Evolutionary conservation across 2,113 vertebrate genomes (phyloP).

Genomic region (Epinephelus fuscoguttatus): DNA sequence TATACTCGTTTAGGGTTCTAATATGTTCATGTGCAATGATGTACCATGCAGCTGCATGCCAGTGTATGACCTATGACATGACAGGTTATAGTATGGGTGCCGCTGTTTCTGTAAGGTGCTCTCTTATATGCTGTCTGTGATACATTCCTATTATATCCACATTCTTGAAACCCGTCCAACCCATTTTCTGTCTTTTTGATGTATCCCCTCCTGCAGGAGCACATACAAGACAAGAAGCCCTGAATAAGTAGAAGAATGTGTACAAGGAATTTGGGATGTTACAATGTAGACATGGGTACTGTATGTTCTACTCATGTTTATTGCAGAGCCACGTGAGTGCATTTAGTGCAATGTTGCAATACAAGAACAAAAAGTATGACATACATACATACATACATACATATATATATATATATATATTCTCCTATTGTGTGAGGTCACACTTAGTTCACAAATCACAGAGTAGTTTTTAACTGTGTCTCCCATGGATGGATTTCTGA

Average conservation of each 20-base stretch:
- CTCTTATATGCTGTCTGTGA: neutral
- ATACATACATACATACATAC: no score
- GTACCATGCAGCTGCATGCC: neutral
- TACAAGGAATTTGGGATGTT: neutral
- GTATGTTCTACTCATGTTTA: no score
- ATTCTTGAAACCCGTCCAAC: constrained; percentile 22
- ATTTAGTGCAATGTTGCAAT: no score
- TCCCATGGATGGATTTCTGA: no score
- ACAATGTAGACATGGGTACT: neutral
- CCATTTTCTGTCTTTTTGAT: constrained; percentile 7
- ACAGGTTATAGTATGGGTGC: neutral
- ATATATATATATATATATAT: no score
- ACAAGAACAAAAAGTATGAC: neutral
- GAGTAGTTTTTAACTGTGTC: neutral
- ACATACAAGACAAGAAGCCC: neutral
- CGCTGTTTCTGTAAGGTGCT: neutral
- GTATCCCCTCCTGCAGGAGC: neutral
- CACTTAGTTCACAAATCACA: neutral
- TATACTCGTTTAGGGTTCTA: neutral
- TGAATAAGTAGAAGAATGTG: neutral
- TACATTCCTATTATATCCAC: constrained; percentile 11
- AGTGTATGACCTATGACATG: neutral
- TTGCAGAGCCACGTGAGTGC: no score
- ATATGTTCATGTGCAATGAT: neutral
- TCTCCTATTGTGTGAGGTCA: no score